Evolutionary conservation across 2,113 vertebrate genomes (phyloP), one percentile per base, ranked within the genome.

Genomic region (Datnioides undecimradiatus): DNA sequence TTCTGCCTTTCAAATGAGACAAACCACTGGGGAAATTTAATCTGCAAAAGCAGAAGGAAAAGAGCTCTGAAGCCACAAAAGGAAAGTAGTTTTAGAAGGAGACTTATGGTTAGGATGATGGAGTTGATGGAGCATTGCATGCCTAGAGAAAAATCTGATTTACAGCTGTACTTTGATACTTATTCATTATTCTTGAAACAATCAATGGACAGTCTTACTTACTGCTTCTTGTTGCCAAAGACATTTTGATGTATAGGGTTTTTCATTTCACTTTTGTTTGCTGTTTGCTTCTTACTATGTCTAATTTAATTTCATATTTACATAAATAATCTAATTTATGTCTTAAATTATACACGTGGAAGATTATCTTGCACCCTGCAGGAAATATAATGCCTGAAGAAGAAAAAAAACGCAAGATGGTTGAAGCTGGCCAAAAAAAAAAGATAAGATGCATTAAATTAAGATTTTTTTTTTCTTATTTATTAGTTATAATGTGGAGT

Each of bases 271-370:
- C 52, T 82, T 84, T 83, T 89, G 73, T 86, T 87, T 81, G 58
- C 89, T 91, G 87, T 91, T 83, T 88, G 76, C 87, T 86, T 85
- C 79, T 67, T 85, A 59, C 63, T 41, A 74, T 91, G 92, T 92
- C 82, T 94, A 93, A 95, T 95, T 95, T 95, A 95, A 95, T 90
- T 90, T 91, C 91, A 86, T 94, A 93, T 95, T 94, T 94, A 93
- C 93, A 90, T 85, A 41, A 94, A 88, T 84, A 91, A 82, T 90
- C 86, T 95, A 94, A 95, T 95, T 95, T 95, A 95, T 95, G 92
- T 86, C 86, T 94, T 95, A 95, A 95, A 93, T 95, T 95, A 95
- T 95, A 91, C 91, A 91, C 83, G 83, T 71, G 78, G 87, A 77
- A 86, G 88, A 91, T 92, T 84, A 81, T 94, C 81, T 91, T 94